Evolutionary conservation across 2,797 vertebrate genomes (phyloP).

Genomic region (Spinus pinus): DNA sequence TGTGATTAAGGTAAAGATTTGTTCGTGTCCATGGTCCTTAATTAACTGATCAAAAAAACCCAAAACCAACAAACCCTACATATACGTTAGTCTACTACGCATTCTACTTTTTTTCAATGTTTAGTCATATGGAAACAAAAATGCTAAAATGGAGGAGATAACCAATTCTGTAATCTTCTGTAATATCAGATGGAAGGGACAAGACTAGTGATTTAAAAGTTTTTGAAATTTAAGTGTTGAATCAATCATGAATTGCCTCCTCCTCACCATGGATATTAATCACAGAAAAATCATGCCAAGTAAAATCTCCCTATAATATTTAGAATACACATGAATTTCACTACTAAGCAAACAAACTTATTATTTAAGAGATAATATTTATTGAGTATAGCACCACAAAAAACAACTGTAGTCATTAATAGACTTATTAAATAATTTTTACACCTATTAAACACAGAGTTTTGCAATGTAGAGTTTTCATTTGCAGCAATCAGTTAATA

Average conservation of each 20-base stretch:
- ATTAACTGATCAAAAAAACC: background rate
- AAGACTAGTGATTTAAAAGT: background rate
- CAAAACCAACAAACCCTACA: background rate
- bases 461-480: background rate
- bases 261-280: background rate
- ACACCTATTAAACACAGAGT: background rate
- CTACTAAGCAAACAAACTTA: background rate
- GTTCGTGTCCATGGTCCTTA: background rate
- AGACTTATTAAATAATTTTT: background rate
- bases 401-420: background rate
- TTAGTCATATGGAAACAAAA: background rate
- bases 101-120: background rate
- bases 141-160: background rate
- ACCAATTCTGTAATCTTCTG: background rate
- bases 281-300: background rate
- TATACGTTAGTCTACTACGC: accelerated
- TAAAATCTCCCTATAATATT: background rate
- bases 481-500: background rate
- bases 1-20: background rate
- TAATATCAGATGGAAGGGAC: background rate
- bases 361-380: background rate
- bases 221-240: background rate
- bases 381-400: background rate
- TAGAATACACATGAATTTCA: background rate
- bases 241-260: background rate